Percentiles rank a stretch among this genome's conserved stretches.
These are phyloP conservation scores for Homarus americanus DNA, from an alignment of 1,140 invertebrate species.

Conservation along the genomic window DNA sequence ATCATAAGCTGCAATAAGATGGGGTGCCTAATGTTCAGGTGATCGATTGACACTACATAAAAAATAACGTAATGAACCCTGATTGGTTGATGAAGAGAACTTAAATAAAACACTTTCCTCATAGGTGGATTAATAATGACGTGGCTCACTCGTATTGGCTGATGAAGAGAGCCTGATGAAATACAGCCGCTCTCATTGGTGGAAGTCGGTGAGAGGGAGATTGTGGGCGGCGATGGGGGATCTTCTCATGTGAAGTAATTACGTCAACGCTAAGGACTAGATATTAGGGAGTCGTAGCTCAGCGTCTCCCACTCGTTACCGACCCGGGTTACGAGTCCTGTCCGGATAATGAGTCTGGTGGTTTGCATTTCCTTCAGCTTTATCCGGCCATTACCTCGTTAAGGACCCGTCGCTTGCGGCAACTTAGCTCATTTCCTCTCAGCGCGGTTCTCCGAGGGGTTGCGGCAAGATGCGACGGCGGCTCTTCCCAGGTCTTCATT, in stretches of 20 bases:
- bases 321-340: slow-evolving; percentile 8
- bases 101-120: not conserved
- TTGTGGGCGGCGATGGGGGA: not conserved
- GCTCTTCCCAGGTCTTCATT: not conserved
- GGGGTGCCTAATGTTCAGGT: too few relatives aligned
- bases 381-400: slow-evolving; percentile 23
- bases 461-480: not conserved
- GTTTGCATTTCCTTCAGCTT: slow-evolving; percentile 43
- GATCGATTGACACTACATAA: too few relatives aligned
- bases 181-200: not conserved
- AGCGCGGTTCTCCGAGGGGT: not conserved
- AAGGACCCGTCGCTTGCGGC: slow-evolving; percentile 17
- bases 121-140: not conserved
- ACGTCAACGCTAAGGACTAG: slow-evolving; percentile 11
- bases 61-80: too few relatives aligned
- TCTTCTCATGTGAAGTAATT: not conserved
- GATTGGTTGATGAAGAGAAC: too few relatives aligned
- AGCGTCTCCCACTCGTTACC: not conserved
- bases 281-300: slow-evolving; percentile 44
- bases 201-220: not conserved
- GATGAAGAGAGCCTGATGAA: not conserved
- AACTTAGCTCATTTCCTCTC: slow-evolving; percentile 22
- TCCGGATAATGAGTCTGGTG: slow-evolving; percentile 35
- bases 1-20: too few relatives aligned
- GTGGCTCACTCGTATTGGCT: not conserved